These are phyloP conservation scores for Berghia stephanieae DNA, from an alignment of 1,140 invertebrate genomes.

Conservation along the genomic window DNA sequence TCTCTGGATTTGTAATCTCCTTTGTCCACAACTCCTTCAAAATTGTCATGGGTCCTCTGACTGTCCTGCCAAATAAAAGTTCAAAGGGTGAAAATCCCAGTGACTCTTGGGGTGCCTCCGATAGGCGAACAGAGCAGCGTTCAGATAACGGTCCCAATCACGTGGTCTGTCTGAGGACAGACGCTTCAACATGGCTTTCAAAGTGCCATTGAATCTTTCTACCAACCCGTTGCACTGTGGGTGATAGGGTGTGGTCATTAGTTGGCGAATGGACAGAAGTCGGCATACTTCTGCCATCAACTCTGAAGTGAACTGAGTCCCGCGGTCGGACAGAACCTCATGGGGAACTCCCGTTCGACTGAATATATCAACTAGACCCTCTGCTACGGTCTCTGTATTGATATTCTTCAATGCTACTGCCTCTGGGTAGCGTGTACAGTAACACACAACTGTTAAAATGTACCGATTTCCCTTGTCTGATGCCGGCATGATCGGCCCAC, in stretches of 20 bases:
- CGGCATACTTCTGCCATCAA: conserved; percentile 39
- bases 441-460: too few species aligned
- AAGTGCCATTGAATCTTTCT: conserved; percentile 31
- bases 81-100: conserved; percentile 52
- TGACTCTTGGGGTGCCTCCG: conserved; percentile 38
- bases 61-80: conserved; percentile 47
- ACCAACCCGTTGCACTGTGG: conserved; percentile 36
- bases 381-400: too few species aligned
- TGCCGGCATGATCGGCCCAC: too few species aligned
- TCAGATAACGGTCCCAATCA: conserved; percentile 28
- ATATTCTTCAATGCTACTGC: too few species aligned
- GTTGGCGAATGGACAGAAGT: conserved; percentile 35
- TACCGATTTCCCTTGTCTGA: too few species aligned
- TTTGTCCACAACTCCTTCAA: conserved; percentile 46
- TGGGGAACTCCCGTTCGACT: too few species aligned
- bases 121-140: conserved; percentile 49
- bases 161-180: conserved; percentile 23
- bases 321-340: too few species aligned
- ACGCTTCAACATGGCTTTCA: conserved; percentile 25
- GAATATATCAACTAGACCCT: too few species aligned
- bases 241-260: conserved; percentile 37
- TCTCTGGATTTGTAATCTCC: conserved; percentile 33
- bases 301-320: conserved; percentile 40
- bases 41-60: conserved; percentile 44
- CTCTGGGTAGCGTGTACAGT: too few species aligned